Base-by-base conservation (phyloP, 2,797 vertebrate genomes). In the Platalea minor region DNA sequence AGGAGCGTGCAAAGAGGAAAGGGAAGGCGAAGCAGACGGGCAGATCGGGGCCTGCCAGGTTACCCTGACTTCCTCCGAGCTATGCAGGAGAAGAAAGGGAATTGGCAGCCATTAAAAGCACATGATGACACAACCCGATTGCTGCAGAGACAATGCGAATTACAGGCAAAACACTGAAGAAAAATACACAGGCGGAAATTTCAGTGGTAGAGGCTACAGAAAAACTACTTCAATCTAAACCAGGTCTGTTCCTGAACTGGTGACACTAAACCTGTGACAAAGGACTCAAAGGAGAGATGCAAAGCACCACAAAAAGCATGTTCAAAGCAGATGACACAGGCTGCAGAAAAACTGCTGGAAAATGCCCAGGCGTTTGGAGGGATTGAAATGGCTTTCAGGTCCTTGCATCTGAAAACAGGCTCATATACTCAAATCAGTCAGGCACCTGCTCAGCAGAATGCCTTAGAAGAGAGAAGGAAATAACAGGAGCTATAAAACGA, bases 1-100 rank as follows among this genome's bases (percentile, higher is more conserved):
- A 85, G 67, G 37, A 80, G 17, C n/a, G 16, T 0, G 25, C 43
- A 28, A 48, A 92, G 17, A 56, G 60, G 59, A 83, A 86, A 72
- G 65, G 50, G 57, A 89, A 91, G 80, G 69, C 5, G 28, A 94
- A 77, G 3, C 35, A 90, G 85, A 53, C 7, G 7, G 82, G 85
- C 91, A 95, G 76, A 77, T 83, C 50, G 15, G 85, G 73, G 79
- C 59, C 73, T 93, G 94, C 88, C 89, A 94, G 96, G 95, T 88
- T 93, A 51, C 93, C 73, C 76, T 90, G 94, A 57, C 88, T 93
- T 86, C 88, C 82, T 73, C 76, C 2, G 6, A 94, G 93, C 82
- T 95, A 60, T 84, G 82, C 65, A 51, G 86, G 64, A 89, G 87
- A 46, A 93, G 75, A 83, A 89, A 63, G 50, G 43, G 69, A 94